Evolutionary conservation across 2,113 vertebrate species (phyloP).

Genomic region (Chlorodrepanis virens): DNA sequence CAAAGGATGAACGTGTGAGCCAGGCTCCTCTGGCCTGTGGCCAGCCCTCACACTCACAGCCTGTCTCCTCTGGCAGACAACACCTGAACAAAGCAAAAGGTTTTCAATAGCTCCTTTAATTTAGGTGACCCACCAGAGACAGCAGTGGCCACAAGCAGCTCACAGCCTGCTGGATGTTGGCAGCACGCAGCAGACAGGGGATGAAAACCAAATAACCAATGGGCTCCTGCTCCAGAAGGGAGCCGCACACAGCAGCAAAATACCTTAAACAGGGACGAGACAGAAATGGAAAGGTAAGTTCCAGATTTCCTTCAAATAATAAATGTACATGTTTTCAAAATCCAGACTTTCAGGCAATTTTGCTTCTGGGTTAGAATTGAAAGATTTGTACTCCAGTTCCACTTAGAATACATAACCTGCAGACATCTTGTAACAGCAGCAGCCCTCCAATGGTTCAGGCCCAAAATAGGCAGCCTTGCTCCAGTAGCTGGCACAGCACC

Average conservation of each 20-base stretch:
- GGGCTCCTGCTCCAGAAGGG: background rate
- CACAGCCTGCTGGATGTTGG: background rate
- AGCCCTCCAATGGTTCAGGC: background rate
- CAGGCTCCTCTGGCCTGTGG: rapidly evolving
- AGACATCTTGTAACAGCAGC: background rate
- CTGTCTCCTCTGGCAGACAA: background rate
- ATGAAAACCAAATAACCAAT: background rate
- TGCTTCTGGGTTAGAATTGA: background rate
- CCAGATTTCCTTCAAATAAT: background rate
- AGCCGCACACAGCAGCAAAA: background rate
- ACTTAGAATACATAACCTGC: background rate
- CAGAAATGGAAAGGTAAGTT: background rate
- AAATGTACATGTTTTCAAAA: background rate
- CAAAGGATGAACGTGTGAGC: background rate
- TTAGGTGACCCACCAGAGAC: background rate
- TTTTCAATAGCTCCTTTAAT: background rate
- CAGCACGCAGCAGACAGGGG: rapidly evolving
- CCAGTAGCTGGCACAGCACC: background rate
- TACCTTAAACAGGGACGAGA: background rate
- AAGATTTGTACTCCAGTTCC: background rate
- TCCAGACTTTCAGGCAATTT: background rate
- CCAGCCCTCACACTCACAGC: background rate
- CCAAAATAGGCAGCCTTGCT: background rate
- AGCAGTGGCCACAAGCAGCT: background rate
- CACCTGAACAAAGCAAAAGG: background rate